Base-by-base conservation (phyloP, 2,888 invertebrate species). In the Lithophane leautieri region DNA sequence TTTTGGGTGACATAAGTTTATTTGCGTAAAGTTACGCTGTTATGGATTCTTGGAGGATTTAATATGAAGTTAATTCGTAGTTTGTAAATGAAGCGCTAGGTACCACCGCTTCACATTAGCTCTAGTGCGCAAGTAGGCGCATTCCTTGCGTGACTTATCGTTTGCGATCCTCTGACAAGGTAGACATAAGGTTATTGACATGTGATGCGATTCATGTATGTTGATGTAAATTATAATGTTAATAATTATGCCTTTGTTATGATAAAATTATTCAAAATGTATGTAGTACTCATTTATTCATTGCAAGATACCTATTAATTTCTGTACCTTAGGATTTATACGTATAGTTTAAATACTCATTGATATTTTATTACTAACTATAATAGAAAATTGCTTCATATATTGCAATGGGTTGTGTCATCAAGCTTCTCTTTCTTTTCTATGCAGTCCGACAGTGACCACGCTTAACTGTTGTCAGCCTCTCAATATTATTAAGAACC, bases 121-220 rank as follows among this genome's bases (percentile, higher is more conserved):
- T 34, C 34, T 42, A 66, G 66, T 76, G 68, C 68, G 66, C 73
- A 70, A 80, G 71, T 42, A 80, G 3, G 9, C 56, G 42, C 68
- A 74, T 82, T 82, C 58, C 66, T 75, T 16, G 6, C 34, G 12
- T 73, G 68, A 73, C 69, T 73, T 73, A 70, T 84, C 58, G 58
- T 62, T 67, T 69, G 77, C 73, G 69, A 68, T 70, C 25, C 65
- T 62, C 22, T 4, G n/a, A 70, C 47, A 25, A 68, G 42, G 40
- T 50, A 61, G 62, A 60, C 65, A 62, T 54, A 40, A 50, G 82
- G 81, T 74, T 83, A 69, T 78, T 84, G 84, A 84, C 83, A 73
- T 70, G 28, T 72, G 11, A 66, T 14, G 60, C 40, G 54, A 56
- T 58, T n/a, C 25, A 12, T 47, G 40, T 28, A 28, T 52, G 56